A percentile compares a stretch with the other conserved stretches of the same genome.
Evolutionary conservation across 2,113 vertebrate genomes (phyloP).

Genomic region (Serinus canaria): DNA sequence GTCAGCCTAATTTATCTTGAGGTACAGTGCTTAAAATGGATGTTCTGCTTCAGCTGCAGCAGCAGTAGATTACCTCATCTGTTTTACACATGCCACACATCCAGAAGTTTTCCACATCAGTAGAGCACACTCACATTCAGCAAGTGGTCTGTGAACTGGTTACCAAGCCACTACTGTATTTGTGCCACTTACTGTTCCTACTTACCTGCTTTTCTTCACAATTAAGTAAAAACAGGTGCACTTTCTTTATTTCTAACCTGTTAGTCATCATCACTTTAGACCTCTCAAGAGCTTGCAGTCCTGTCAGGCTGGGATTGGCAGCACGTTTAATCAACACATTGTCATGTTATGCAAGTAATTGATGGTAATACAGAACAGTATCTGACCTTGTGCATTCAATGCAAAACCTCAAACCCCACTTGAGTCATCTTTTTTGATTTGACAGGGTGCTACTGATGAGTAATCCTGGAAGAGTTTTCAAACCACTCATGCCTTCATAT

Average conservation of each 20-base stretch:
- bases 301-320: background rate
- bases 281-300: background rate
- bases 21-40: background rate
- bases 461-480: background rate
- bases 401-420: background rate
- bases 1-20: background rate
- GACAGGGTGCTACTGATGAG: background rate
- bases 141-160: background rate
- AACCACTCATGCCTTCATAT: background rate
- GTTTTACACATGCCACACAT: background rate
- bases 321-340: rapidly evolving
- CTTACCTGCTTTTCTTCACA: background rate
- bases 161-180: background rate
- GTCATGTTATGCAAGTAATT: background rate
- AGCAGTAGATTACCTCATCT: background rate
- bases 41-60: background rate
- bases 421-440: background rate
- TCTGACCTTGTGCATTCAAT: background rate
- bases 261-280: background rate
- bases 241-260: background rate
- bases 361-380: background rate
- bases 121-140: background rate
- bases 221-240: background rate
- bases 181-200: background rate
- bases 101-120: background rate